A percentile compares a stretch with the other conserved stretches of the same genome.
These are phyloP conservation scores for Lerista edwardsae DNA, from an alignment of 2,797 vertebrate genomes.

Conservation along the genomic window DNA sequence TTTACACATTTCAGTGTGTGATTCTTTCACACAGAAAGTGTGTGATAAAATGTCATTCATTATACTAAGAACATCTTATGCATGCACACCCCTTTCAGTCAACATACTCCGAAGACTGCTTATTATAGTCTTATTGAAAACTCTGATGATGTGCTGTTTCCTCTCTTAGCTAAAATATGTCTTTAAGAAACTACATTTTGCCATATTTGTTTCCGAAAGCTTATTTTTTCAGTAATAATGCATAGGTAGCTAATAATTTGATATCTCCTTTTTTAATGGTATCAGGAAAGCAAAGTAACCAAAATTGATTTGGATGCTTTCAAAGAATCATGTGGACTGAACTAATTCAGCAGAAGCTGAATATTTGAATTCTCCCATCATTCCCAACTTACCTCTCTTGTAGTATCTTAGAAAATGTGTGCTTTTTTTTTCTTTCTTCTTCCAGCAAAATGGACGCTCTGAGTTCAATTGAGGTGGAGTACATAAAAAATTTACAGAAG, in stretches of 20 bases:
- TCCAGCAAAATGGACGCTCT: slow-evolving; percentile 16
- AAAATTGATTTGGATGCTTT: background rate
- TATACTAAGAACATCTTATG: too few relatives aligned
- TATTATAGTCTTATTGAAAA: background rate
- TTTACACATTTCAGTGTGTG: background rate
- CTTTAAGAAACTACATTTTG: background rate
- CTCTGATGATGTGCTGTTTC: background rate
- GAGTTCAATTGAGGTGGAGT: slow-evolving; percentile 33
- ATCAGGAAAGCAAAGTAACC: background rate
- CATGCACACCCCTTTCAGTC: too few relatives aligned
- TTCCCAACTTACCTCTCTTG: background rate
- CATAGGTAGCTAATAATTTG: background rate
- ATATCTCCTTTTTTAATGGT: background rate
- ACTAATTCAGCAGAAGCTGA: background rate
- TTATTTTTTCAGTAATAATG: background rate
- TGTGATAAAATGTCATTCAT: background rate
- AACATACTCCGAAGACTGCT: too few relatives aligned
- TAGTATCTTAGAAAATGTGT: background rate
- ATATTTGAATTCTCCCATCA: background rate
- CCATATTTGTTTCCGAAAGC: background rate
- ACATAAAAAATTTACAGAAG: slow-evolving; percentile 57
- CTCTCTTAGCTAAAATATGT: background rate
- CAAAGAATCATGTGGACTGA: background rate
- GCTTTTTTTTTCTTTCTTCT: background rate
- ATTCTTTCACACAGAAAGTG: too few relatives aligned